Evolutionary conservation across 2,888 invertebrate species (phyloP).

Genomic region (Oscheius sp.): DNA sequence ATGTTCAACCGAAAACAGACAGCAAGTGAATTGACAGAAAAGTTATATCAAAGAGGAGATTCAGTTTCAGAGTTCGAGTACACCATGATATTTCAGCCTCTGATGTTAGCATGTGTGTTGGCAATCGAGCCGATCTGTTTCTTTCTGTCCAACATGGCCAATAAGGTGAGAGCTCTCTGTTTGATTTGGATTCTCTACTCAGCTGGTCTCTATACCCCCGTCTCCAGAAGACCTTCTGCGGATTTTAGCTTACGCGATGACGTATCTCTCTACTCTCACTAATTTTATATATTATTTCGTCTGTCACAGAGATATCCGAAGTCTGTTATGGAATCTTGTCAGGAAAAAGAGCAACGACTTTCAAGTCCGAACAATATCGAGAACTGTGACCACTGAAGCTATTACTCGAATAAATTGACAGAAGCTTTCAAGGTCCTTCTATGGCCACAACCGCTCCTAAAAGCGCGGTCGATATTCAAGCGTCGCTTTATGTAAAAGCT

Average conservation of each 20-base stretch:
- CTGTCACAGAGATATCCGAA: constrained; percentile 15
- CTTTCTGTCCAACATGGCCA: not conserved
- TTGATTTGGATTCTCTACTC: not conserved
- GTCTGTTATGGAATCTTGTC: not conserved
- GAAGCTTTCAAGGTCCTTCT: not conserved
- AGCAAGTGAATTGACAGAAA: not conserved
- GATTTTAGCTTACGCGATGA: constrained; percentile 14
- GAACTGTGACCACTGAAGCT: not conserved
- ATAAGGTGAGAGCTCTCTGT: not conserved
- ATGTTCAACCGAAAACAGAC: not conserved
- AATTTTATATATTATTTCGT: constrained; percentile 15
- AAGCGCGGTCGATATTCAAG: no score
- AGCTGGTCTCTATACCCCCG: not conserved
- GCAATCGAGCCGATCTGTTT: constrained; percentile 16
- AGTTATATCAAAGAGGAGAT: not conserved
- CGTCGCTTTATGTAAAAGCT: no score
- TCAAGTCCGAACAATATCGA: not conserved
- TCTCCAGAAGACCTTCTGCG: not conserved
- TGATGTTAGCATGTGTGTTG: constrained; percentile 7
- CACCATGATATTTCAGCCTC: constrained; percentile 4
- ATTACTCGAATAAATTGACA: not conserved
- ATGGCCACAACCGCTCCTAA: not conserved
- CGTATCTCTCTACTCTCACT: constrained; percentile 10
- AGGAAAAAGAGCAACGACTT: not conserved
- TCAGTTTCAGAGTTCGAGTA: constrained; percentile 19